Evolutionary conservation across 2,797 vertebrate species (phyloP), one percentile per base, ranked within the genome.

Genomic region (Danio tinwini): DNA sequence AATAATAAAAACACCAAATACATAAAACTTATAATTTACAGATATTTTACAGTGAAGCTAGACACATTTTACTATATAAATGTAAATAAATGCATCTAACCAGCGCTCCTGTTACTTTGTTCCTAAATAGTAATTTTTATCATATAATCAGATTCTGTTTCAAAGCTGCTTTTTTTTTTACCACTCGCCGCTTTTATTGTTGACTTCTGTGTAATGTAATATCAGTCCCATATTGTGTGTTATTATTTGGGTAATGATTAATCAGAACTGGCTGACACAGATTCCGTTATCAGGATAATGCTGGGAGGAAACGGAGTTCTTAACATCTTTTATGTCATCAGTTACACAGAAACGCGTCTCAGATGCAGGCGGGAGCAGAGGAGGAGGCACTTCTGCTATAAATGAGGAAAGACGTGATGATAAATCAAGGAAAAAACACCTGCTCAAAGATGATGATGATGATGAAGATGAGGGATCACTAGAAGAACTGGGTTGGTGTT

Each of bases 321-420:
- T 52, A 7, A 19, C 47, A 75, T 64, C 8, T 44, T 55, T 17
- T 37, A 67, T 56, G 52, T 76, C 19, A 17, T 76, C 50, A 47
- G 6, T 65, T 76, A 73, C 40, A 8, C 44, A 77, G 59, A 49
- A 74, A 19, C 11, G 2, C 14, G 16, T 21, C 8, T 63, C 13
- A 21, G 44, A 10, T 62, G 52, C 55, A 77, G 42, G 14, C 45
- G 73, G 83, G 83, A 69, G 81, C 62, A 47, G 80, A 68, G 49
- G 42, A 42, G 68, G 7, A 63, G 40, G 16, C 19, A 45, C 58
- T 39, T 55, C n/a, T 39, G 11, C 39, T 84, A 82, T 79, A 69
- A 78, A 78, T 71, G 19, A 19, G 42, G 59, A 81, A 65, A 77
- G 17, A 14, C 39, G 8, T 59, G 50, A 58, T 59, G 59, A 65